A percentile compares a stretch with the other conserved stretches of the same genome.
Evolutionary conservation across 2,113 vertebrate genomes (phyloP).

Genomic region (Aegotheles bennettii): DNA sequence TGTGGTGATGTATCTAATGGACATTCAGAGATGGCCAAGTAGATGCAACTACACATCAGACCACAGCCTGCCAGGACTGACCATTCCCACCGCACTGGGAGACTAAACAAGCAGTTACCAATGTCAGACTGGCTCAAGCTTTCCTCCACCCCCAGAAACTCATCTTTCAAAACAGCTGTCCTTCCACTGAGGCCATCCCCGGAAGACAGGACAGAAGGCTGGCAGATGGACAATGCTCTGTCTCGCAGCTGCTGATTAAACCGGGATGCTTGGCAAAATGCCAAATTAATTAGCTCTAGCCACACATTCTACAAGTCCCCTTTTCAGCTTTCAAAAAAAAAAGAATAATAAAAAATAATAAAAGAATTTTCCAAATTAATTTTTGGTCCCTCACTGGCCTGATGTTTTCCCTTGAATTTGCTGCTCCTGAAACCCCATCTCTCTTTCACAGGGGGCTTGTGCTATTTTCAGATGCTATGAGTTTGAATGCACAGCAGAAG

Average conservation of each 20-base stretch:
- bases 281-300: not conserved
- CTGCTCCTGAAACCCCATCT: not conserved
- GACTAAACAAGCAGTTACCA: not conserved
- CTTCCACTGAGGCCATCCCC: not conserved
- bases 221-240: not conserved
- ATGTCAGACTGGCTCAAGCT: not conserved
- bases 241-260: slow-evolving; percentile 20
- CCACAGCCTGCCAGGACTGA: not conserved
- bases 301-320: not conserved
- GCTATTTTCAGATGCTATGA: not conserved
- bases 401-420: not conserved
- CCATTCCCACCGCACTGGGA: rapidly evolving
- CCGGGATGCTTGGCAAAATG: not conserved
- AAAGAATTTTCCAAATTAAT: not conserved
- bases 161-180: not conserved
- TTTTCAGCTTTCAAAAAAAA: not conserved
- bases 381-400: not conserved
- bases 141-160: not conserved
- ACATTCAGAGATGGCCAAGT: not conserved
- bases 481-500: not conserved
- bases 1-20: not conserved
- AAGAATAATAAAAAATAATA: not conserved
- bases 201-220: not conserved
- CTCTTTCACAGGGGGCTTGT: not conserved
- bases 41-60: not conserved